phyloP scores from a whole-genome alignment of 92 coral and sea anemone species.

The Porites rus region DNA sequence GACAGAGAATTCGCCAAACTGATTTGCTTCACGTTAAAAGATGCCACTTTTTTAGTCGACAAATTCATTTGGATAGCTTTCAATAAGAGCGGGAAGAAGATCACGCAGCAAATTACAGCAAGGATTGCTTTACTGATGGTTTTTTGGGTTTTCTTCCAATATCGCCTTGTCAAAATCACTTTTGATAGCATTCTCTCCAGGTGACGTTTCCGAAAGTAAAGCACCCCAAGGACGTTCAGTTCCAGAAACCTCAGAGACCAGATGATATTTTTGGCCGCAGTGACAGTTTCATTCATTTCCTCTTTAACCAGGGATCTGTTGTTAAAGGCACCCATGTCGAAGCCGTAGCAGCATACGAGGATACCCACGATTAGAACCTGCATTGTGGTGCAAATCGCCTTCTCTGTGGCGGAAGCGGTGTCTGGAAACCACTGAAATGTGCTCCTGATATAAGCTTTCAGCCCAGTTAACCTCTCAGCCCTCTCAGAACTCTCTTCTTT shows the following conservation, averaged over 20 bases:
- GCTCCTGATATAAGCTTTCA: conserved; percentile 44
- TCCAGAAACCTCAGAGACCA: conserved; percentile 69
- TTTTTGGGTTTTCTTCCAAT: conserved; percentile 51
- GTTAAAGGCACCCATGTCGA: conserved; percentile 66
- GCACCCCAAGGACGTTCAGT: conserved; percentile 55
- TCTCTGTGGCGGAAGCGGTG: conserved; percentile 7
- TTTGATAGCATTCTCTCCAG: conserved; percentile 56
- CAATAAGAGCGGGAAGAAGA: conserved; percentile 52
- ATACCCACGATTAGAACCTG: conserved; percentile 15
- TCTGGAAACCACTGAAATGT: conserved; percentile 68
- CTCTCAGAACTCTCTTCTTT: conserved; percentile 1
- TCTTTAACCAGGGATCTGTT: conserved; percentile 65
- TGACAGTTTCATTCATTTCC: conserved; percentile 61
- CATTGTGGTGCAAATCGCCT: conserved; percentile 15
- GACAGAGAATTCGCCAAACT: conserved; percentile 27
- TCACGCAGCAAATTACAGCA: conserved; percentile 23
- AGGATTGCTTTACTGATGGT: conserved; percentile 19
- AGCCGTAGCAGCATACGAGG: conserved; percentile 21
- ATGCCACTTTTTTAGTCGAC: conserved; percentile 22
- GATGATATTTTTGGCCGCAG: conserved; percentile 58
- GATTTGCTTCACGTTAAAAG: conserved; percentile 23
- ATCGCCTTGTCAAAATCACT: conserved; percentile 54
- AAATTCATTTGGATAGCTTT: conserved; percentile 41
- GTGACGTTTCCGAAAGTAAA: conserved; percentile 66
- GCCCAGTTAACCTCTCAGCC: conserved; percentile 27